Evolutionary conservation across 2,113 vertebrate species (phyloP).

Genomic region (Pampusana beccarii): DNA sequence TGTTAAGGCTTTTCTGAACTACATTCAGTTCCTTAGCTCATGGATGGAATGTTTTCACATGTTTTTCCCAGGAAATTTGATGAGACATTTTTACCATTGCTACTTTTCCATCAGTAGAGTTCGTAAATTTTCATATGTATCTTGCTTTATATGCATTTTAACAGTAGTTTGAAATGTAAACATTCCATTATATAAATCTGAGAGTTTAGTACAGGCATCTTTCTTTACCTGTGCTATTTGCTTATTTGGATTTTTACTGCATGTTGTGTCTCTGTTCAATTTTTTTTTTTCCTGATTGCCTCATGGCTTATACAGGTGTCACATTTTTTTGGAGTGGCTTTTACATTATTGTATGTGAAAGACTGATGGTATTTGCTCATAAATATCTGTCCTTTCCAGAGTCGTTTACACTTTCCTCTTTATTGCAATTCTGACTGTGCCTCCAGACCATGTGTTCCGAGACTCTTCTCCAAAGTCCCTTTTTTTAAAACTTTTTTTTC

Average conservation of each 20-base stretch:
- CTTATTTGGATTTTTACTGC: not conserved
- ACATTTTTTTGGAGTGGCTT: conserved; percentile 32
- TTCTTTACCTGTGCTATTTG: not conserved
- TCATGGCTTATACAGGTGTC: conserved; percentile 1
- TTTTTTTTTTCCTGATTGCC: not conserved
- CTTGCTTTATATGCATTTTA: not conserved
- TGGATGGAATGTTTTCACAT: not conserved
- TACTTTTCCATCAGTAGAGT: not conserved
- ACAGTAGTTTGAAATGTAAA: not conserved
- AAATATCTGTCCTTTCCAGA: not conserved
- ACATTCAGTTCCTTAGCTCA: not conserved
- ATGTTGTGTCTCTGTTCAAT: not conserved
- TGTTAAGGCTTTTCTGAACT: not conserved
- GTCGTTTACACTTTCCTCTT: not conserved
- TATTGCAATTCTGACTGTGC: conserved; percentile 22
- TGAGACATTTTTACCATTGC: not conserved
- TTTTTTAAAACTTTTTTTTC: no score
- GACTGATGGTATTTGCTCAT: conserved; percentile 29
- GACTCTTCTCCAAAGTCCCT: not conserved
- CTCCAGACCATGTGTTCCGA: not conserved
- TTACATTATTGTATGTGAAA: conserved; percentile 42
- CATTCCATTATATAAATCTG: not conserved
- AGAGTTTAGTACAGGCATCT: not conserved
- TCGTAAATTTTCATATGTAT: not conserved
- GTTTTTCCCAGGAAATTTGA: not conserved